Evolutionary conservation across 1,140 invertebrate genomes (phyloP).

Genomic region (Ceratitis capitata): DNA sequence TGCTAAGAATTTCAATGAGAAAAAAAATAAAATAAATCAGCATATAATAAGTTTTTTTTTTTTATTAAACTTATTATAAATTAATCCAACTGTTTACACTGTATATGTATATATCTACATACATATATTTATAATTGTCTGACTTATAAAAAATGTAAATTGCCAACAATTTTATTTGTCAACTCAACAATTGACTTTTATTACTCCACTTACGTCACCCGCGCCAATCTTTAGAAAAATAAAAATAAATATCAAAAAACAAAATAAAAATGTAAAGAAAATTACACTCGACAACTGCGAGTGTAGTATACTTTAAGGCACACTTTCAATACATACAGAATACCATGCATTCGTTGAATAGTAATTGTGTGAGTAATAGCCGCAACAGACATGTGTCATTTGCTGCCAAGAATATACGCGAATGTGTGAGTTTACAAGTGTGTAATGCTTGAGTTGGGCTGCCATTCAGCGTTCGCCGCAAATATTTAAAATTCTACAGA

Average conservation of each 20-base stretch:
- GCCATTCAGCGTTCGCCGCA: neutral
- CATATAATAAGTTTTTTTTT: too few relatives aligned
- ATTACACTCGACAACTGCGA: neutral
- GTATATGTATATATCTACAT: too few relatives aligned
- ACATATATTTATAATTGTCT: too few relatives aligned
- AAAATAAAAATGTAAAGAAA: neutral
- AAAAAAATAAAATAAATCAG: too few relatives aligned
- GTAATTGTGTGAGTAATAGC: conserved; percentile 35
- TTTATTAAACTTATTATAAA: too few relatives aligned
- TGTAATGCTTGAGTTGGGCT: neutral
- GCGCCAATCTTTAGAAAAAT: too few relatives aligned
- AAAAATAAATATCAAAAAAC: too few relatives aligned
- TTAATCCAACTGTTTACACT: too few relatives aligned
- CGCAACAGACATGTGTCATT: conserved; percentile 12
- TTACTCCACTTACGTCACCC: neutral
- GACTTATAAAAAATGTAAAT: neutral
- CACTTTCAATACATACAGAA: neutral
- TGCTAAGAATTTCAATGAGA: too few relatives aligned
- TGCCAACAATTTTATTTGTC: conserved; percentile 10
- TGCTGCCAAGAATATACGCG: neutral
- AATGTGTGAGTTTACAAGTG: neutral
- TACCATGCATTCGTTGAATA: neutral
- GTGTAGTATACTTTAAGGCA: conserved; percentile 16
- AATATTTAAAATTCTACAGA: conserved; percentile 27
- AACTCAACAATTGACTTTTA: neutral